Percentiles rank a stretch among this genome's conserved stretches.
Evolutionary conservation across 2,888 invertebrate genomes (phyloP).

Genomic region (Drosophila bunnanda): DNA sequence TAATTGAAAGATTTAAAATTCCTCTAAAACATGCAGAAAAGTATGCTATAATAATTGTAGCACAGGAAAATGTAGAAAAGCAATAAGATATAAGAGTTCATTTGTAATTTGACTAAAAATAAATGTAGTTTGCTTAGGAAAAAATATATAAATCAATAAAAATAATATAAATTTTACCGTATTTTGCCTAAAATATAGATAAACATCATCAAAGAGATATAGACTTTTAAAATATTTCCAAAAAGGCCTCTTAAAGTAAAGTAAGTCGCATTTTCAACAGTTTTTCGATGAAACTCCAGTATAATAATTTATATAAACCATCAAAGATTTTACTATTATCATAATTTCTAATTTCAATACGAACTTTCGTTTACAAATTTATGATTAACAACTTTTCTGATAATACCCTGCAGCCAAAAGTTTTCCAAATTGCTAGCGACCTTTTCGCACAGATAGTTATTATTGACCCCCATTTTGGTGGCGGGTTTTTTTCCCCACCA

Average conservation of each 20-base stretch:
- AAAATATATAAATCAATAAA: too few relatives aligned
- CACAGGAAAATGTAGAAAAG: too few relatives aligned
- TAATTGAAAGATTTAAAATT: too few relatives aligned
- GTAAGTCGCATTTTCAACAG: rapidly evolving
- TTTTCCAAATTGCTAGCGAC: conserved; percentile 21
- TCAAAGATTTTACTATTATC: not conserved
- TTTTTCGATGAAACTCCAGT: not conserved
- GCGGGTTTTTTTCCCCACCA: not conserved
- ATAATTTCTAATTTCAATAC: not conserved
- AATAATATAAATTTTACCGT: too few relatives aligned
- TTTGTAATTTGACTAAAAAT: not conserved
- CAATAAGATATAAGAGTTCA: not conserved
- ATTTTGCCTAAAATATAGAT: too few relatives aligned
- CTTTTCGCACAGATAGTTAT: conserved; percentile 27
- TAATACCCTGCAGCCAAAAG: conserved; percentile 19
- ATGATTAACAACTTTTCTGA: conserved; percentile 13
- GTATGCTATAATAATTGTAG: not conserved
- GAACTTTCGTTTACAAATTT: not conserved
- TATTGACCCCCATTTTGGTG: conserved; percentile 41
- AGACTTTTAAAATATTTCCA: not conserved
- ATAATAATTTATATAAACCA: not conserved
- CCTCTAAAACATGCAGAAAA: not conserved
- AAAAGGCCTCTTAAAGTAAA: not conserved
- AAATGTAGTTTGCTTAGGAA: too few relatives aligned
- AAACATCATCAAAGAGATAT: rapidly evolving